A percentile compares a stretch with the other conserved stretches of the same genome.
These are phyloP conservation scores for Microctonus aethiopoides DNA, from an alignment of 2,888 invertebrate species.

Conservation along the genomic window DNA sequence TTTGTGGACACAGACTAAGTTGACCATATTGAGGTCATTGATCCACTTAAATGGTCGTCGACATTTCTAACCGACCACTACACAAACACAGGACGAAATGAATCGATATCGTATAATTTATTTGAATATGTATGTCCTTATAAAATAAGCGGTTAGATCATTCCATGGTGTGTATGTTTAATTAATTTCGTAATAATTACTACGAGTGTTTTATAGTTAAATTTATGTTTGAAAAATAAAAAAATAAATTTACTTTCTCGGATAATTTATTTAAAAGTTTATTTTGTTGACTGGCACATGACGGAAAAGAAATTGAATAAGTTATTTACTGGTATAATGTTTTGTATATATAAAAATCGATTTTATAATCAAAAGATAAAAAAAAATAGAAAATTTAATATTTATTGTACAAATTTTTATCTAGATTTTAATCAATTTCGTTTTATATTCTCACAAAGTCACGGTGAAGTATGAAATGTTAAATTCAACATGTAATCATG, in stretches of 20 bases:
- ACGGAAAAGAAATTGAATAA: neutral
- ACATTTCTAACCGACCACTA: constrained; percentile 33
- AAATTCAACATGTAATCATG: neutral
- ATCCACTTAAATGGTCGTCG: constrained; percentile 29
- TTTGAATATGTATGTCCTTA: constrained; percentile 10
- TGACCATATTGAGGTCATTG: constrained; percentile 39
- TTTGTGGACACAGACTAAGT: neutral
- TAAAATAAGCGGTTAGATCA: constrained; percentile 32
- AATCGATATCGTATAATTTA: constrained; percentile 38
- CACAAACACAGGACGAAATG: constrained; percentile 35
- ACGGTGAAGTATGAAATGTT: constrained; percentile 36
- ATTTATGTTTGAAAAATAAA: too few relatives aligned
- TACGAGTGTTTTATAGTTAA: too few relatives aligned
- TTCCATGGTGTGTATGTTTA: neutral
- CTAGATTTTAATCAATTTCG: constrained; percentile 16
- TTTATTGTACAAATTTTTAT: constrained; percentile 40
- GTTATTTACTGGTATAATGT: neutral
- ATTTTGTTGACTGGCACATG: constrained; percentile 11
- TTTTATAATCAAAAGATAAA: constrained; percentile 57
- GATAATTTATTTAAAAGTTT: neutral
- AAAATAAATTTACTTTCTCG: too few relatives aligned
- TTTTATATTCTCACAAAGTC: constrained; percentile 35
- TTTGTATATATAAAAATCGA: constrained; percentile 52
- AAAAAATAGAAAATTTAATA: constrained; percentile 51
- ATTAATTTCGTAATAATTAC: too few relatives aligned